These are phyloP conservation scores for Poecilia latipinna DNA, from an alignment of 2,113 vertebrate species.

Conservation along the genomic window DNA sequence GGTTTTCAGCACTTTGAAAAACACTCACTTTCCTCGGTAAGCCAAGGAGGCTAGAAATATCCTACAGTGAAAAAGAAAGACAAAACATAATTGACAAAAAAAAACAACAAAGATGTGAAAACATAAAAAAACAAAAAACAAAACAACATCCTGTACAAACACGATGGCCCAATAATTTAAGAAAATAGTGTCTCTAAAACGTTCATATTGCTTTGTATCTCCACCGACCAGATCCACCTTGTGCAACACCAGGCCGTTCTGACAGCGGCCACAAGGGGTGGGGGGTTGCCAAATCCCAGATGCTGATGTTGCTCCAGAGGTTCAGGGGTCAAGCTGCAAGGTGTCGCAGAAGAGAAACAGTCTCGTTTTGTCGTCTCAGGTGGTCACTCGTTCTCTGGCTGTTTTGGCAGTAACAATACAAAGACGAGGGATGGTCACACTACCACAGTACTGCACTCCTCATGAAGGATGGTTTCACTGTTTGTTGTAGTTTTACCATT, in stretches of 20 bases:
- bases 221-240: slow-evolving; percentile 64
- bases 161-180: slow-evolving; percentile 88
- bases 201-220: slow-evolving; percentile 87
- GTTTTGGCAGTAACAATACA: slow-evolving; percentile 83
- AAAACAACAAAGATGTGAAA: slow-evolving; percentile 66
- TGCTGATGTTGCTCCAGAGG: slow-evolving; percentile 61
- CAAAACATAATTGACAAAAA: slow-evolving; percentile 59
- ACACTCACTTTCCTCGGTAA: slow-evolving; percentile 77
- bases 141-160: slow-evolving; percentile 85
- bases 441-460: slow-evolving; percentile 76
- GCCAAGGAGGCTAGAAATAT: slow-evolving; percentile 83
- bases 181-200: slow-evolving; percentile 89
- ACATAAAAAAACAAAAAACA: slow-evolving; percentile 74
- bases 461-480: slow-evolving; percentile 67
- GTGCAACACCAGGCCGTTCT: slow-evolving; percentile 65
- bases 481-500: slow-evolving; percentile 74
- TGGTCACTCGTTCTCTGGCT: slow-evolving; percentile 58
- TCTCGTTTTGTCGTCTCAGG: slow-evolving; percentile 28
- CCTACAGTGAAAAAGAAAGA: slow-evolving; percentile 80
- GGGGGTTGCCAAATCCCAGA: slow-evolving; percentile 35
- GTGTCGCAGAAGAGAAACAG: slow-evolving; percentile 63
- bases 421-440: slow-evolving; percentile 78
- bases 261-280: slow-evolving; percentile 45
- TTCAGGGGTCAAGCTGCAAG: slow-evolving; percentile 64
- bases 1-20: slow-evolving; percentile 83